These are phyloP conservation scores for Cataglyphis livida DNA, from an alignment of 2,888 invertebrate species.

Conservation along the genomic window DNA sequence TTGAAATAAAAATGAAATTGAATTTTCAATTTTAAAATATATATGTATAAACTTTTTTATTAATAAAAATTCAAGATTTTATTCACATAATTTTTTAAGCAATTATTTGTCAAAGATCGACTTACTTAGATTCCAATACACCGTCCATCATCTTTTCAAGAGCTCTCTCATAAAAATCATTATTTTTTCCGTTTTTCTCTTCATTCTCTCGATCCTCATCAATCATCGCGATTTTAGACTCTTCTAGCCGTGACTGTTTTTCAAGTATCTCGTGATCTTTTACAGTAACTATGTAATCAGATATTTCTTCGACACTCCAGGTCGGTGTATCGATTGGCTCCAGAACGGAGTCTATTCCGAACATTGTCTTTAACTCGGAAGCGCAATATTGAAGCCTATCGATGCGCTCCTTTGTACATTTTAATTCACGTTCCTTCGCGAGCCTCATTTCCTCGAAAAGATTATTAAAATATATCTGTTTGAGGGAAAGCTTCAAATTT, in stretches of 20 bases:
- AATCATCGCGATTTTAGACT: neutral
- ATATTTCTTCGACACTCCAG: conserved; percentile 89
- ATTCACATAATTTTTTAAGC: neutral
- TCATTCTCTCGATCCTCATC: neutral
- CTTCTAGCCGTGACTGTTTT: conserved; percentile 76
- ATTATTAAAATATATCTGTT: conserved; percentile 88
- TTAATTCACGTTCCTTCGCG: conserved; percentile 89
- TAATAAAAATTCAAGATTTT: neutral
- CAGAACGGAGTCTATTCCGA: conserved; percentile 52
- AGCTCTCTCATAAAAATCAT: conserved; percentile 88
- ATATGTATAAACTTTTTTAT: neutral
- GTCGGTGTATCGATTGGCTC: conserved; percentile 86
- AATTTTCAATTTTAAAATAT: neutral
- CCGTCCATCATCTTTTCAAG: conserved; percentile 95
- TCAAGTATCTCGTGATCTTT: conserved; percentile 87
- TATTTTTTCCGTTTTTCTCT: neutral
- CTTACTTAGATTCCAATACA: conserved; percentile 90
- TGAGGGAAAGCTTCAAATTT: neutral
- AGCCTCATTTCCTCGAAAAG: conserved; percentile 89
- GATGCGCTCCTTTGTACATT: conserved; percentile 88
- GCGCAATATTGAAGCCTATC: conserved; percentile 89
- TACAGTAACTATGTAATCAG: conserved; percentile 88
- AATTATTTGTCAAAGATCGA: conserved; percentile 2
- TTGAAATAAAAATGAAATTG: conserved; percentile 91
- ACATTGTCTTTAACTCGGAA: conserved; percentile 84